phyloP scores from a whole-genome alignment of 2,888 invertebrate species.

The Pollenia amentaria region DNA sequence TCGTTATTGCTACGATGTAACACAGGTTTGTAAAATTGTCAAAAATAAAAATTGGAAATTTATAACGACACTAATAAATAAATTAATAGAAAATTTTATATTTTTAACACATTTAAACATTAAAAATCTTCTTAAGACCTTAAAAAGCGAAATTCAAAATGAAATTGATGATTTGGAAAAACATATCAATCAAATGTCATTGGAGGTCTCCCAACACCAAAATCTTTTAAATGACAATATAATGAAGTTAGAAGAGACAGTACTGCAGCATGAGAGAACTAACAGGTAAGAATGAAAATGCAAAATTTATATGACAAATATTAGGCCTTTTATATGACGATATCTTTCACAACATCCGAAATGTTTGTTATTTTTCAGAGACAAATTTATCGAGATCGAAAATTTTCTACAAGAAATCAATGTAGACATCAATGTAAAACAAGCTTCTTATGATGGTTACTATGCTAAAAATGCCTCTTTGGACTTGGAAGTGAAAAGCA shows the following conservation, averaged over 20 bases:
- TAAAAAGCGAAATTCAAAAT: conserved; percentile 80
- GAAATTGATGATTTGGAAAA: conserved; percentile 79
- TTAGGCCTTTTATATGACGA: not conserved
- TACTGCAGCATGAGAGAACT: conserved; percentile 79
- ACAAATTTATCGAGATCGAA: conserved; percentile 81
- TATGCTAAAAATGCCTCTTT: conserved; percentile 85
- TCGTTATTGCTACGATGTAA: conserved; percentile 86
- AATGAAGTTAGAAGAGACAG: conserved; percentile 81
- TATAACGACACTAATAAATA: no score
- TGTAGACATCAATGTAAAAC: conserved; percentile 81
- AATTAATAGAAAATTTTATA: not conserved
- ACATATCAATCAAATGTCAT: conserved; percentile 79
- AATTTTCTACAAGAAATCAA: conserved; percentile 79
- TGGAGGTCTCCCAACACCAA: conserved; percentile 80
- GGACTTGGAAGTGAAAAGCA: conserved; percentile 85
- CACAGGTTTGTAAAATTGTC: conserved; percentile 83
- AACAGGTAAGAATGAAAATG: conserved; percentile 77
- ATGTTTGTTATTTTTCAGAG: conserved; percentile 73
- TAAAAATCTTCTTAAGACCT: conserved; percentile 71
- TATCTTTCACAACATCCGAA: not conserved
- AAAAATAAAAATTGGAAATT: no score
- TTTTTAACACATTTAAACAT: no score
- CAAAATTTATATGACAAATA: not conserved
- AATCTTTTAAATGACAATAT: conserved; percentile 82
- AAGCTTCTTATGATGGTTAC: conserved; percentile 81